Evolutionary conservation across 1,140 invertebrate genomes (phyloP).

Genomic region (Drosophila funebris): DNA sequence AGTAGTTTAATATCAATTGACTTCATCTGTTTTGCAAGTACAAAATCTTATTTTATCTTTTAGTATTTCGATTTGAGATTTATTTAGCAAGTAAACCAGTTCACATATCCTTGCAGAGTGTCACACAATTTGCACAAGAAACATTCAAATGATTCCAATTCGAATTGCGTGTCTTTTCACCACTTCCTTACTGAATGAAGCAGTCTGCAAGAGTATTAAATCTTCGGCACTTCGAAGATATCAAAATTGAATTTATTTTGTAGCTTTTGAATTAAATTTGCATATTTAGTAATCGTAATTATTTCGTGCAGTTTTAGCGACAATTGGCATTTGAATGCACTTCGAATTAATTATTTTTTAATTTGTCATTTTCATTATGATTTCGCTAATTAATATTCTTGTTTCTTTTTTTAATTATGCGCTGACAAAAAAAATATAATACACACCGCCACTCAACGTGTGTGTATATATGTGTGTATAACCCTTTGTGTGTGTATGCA

Average conservation of each 20-base stretch:
- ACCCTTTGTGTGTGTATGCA: slow-evolving; percentile 57
- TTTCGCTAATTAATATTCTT: slow-evolving; percentile 80
- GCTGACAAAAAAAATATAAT: slow-evolving; percentile 58
- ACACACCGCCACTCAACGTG: slow-evolving; percentile 52
- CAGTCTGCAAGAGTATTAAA: too few relatives aligned
- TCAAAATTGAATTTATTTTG: slow-evolving; percentile 2
- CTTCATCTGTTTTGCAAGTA: not conserved
- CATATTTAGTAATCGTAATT: slow-evolving; percentile 11
- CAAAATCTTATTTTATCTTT: not conserved
- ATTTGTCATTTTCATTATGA: slow-evolving; percentile 51
- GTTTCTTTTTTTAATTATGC: slow-evolving; percentile 73
- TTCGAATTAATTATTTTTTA: slow-evolving; percentile 72
- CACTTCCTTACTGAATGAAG: too few relatives aligned
- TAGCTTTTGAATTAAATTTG: slow-evolving; percentile 36
- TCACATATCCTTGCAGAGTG: not conserved
- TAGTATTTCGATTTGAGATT: slow-evolving; percentile 10
- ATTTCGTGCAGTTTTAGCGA: slow-evolving; percentile 29
- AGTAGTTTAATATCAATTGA: not conserved
- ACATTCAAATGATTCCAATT: too few relatives aligned
- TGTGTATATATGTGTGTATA: slow-evolving; percentile 43
- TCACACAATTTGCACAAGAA: too few relatives aligned
- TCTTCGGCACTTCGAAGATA: not conserved
- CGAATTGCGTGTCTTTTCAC: too few relatives aligned
- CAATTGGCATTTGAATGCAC: slow-evolving; percentile 63
- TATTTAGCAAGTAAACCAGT: not conserved